These are phyloP conservation scores for Poecilia picta DNA, from an alignment of 2,797 vertebrate species.

Conservation along the genomic window DNA sequence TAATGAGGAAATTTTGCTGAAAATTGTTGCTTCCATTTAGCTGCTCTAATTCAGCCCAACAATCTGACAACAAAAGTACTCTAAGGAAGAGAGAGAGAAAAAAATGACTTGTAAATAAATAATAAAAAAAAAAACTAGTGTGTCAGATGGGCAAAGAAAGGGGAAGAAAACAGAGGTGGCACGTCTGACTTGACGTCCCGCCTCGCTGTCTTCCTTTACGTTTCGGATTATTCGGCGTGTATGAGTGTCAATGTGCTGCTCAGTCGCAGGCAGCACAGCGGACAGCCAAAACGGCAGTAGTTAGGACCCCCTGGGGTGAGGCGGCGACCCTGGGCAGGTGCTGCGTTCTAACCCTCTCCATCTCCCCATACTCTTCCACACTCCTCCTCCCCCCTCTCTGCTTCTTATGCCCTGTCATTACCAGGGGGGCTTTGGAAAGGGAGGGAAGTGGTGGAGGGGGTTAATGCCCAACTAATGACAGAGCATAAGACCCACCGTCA, in stretches of 20 bases:
- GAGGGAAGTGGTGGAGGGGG: conserved; percentile 51
- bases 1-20: conserved; percentile 56
- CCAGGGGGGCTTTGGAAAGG: conserved; percentile 56
- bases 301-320: conserved; percentile 69
- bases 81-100: background rate
- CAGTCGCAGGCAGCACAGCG: conserved; percentile 54
- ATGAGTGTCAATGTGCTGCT: conserved; percentile 40
- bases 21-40: conserved; percentile 58
- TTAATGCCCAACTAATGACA: conserved; percentile 85
- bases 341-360: conserved; percentile 72
- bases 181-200: conserved; percentile 25
- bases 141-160: background rate
- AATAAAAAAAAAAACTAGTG: background rate
- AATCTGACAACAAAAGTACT: conserved; percentile 46
- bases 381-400: conserved; percentile 45
- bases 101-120: conserved; percentile 6
- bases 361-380: conserved; percentile 63
- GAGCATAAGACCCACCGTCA: conserved; percentile 70
- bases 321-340: conserved; percentile 82
- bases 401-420: conserved; percentile 81
- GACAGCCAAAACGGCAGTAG: conserved; percentile 70
- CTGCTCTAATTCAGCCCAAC: conserved; percentile 46
- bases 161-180: conserved; percentile 18
- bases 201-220: conserved; percentile 31
- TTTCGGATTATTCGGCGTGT: conserved; percentile 47